Evolutionary conservation across 2,113 vertebrate genomes (phyloP).

Genomic region (Embiotoca jacksoni): DNA sequence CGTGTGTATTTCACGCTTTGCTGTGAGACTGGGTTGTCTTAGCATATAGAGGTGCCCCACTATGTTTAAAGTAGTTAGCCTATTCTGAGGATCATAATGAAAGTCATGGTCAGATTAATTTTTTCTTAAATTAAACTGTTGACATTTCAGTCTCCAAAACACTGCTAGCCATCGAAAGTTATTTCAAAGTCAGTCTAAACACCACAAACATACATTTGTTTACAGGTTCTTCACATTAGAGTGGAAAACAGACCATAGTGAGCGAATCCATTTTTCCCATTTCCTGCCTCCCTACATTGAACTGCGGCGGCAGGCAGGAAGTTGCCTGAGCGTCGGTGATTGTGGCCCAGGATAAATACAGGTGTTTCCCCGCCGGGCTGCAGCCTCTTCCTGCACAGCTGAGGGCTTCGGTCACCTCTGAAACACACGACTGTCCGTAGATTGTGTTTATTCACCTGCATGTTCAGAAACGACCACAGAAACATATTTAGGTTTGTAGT

Average conservation of each 20-base stretch:
- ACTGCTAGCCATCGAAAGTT: background rate
- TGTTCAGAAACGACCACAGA: slow-evolving; percentile 4
- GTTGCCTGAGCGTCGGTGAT: slow-evolving; percentile 68
- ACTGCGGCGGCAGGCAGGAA: slow-evolving; percentile 72
- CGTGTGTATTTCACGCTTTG: too few relatives aligned
- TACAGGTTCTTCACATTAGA: slow-evolving; percentile 19
- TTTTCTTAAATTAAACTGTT: background rate
- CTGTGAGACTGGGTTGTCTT: too few relatives aligned
- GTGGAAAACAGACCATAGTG: slow-evolving; percentile 19
- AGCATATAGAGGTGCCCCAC: too few relatives aligned
- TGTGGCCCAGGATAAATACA: slow-evolving; percentile 79
- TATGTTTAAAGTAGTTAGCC: too few relatives aligned
- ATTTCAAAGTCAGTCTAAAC: background rate
- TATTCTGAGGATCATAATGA: too few relatives aligned
- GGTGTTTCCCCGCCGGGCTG: slow-evolving; percentile 78
- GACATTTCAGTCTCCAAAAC: background rate
- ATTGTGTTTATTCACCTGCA: slow-evolving; percentile 53
- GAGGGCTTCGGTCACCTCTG: slow-evolving; percentile 36
- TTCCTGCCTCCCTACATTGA: slow-evolving; percentile 56
- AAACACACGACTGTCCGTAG: slow-evolving; percentile 46
- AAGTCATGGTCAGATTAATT: background rate
- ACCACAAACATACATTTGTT: slow-evolving; percentile 10
- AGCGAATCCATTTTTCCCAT: slow-evolving; percentile 48
- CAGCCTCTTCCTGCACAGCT: slow-evolving; percentile 74
- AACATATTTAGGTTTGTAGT: background rate